Evolutionary conservation across 2,888 invertebrate genomes (phyloP).

Genomic region (Boloria euphrosyne): DNA sequence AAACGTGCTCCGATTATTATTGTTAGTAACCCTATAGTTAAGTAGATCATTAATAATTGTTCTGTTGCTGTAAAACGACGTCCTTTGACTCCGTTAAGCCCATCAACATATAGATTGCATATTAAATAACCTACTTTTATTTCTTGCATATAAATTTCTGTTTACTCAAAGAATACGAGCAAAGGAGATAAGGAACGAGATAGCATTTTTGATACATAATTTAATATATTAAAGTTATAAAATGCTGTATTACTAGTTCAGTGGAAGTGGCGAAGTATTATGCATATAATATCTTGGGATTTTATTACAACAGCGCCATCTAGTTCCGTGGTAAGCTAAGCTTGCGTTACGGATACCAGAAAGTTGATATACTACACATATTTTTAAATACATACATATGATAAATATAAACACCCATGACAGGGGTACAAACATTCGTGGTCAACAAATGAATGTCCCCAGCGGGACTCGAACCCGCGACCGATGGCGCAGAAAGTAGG

Average conservation of each 20-base stretch:
- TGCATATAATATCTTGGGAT: no score
- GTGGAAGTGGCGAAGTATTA: neutral
- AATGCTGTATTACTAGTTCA: neutral
- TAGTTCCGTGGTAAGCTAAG: no score
- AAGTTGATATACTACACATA: no score
- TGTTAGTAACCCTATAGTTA: neutral
- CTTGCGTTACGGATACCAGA: no score
- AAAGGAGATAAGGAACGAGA: neutral
- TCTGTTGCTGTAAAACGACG: constrained; percentile 4
- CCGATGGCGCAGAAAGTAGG: no score
- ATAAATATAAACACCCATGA: no score
- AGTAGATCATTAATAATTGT: neutral
- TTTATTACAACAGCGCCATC: no score
- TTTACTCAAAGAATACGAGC: constrained; percentile 3
- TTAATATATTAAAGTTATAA: neutral
- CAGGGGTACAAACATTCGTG: no score
- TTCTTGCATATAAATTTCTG: constrained; percentile 12
- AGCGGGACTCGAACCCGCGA: no score
- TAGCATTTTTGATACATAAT: constrained; percentile 5
- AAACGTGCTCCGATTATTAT: constrained; percentile 8
- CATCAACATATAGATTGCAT: constrained; percentile 19
- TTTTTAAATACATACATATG: no score
- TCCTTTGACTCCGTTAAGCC: constrained; percentile 1
- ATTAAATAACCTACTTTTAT: constrained; percentile 14
- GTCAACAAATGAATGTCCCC: no score